Evolutionary conservation across 2,888 invertebrate genomes (phyloP), one percentile per base, ranked within the genome.

Genomic region (Hydraecia micacea): DNA sequence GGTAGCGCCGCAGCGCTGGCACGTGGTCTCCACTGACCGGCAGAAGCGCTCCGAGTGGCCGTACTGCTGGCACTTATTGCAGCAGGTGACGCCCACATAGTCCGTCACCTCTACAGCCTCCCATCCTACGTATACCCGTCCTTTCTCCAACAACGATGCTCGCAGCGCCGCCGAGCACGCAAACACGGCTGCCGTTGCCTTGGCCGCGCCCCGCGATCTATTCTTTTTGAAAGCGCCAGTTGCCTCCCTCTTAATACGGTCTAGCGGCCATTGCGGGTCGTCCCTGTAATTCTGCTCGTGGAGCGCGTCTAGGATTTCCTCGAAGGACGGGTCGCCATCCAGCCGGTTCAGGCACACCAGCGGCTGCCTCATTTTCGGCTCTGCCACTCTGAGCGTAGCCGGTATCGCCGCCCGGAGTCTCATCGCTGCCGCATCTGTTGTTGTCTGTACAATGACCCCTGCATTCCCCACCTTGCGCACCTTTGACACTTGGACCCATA

Each of bases 11-110:
- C 91, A 91, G 0, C 69, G 76, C 0, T 83, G 77, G 42, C 91
- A 91, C 0, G 69, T 81, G 0, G 2, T 7, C 0, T 63, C 74
- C 1, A 42, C 8, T 0, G 88, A 58, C 0, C 82, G n/a, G 60
- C 91, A 92, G n/a, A 78, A 83, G 1, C 88, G 87, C 15, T 89
- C 91, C 0, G 91, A 91, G 85, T 93, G 91, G 0, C 92, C 92
- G 39, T 91, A 92, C 2, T 84, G 83, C 36, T 93, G 92, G 68
- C 93, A 92, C 11, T 84, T 90, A 0, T 7, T 58, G 79, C 91
- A 91, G 83, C 91, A 90, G 0, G 90, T 88, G 0, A 82, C 84
- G 7, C 46, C 9, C 0, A 87, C 18, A 0, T 68, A 83, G 69
- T 90, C 88, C 0, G 13, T 3, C 0, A 85, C 83, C 0, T 81